Evolutionary conservation across 2,113 vertebrate genomes (phyloP).

Genomic region (Heterotis niloticus): DNA sequence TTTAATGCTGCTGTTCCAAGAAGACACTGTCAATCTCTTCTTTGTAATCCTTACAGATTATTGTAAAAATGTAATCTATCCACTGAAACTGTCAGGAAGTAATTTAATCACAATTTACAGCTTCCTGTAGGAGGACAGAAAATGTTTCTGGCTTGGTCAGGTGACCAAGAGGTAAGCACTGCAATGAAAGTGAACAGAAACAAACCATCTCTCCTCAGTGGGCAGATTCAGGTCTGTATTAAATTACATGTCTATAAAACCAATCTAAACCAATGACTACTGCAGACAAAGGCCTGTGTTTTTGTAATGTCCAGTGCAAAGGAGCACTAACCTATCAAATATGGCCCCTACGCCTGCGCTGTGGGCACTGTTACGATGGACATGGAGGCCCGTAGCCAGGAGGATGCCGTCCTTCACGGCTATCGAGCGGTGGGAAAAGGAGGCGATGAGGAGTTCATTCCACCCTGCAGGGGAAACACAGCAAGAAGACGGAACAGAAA

Average conservation of each 20-base stretch:
- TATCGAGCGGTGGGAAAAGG: conserved; percentile 96
- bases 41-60: conserved; percentile 45
- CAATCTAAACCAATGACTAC: background rate
- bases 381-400: conserved; percentile 90
- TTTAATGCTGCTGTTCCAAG: conserved; percentile 31
- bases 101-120: conserved; percentile 6
- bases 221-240: background rate
- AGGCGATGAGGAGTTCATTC: conserved; percentile 97
- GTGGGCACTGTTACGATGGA: conserved; percentile 95
- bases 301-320: background rate
- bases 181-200: background rate
- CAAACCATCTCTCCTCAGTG: background rate
- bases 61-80: conserved; percentile 51
- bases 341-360: conserved; percentile 96
- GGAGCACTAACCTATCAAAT: conserved; percentile 85
- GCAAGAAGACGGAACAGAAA: background rate
- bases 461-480: conserved; percentile 68
- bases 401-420: conserved; percentile 94
- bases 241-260: background rate
- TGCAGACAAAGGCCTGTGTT: background rate
- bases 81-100: conserved; percentile 23
- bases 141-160: background rate
- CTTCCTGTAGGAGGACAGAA: background rate
- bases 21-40: conserved; percentile 49
- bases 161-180: background rate